These are phyloP conservation scores for Parazoanthus swiftii DNA, from an alignment of 92 coral and sea anemone genomes.

Conservation along the genomic window DNA sequence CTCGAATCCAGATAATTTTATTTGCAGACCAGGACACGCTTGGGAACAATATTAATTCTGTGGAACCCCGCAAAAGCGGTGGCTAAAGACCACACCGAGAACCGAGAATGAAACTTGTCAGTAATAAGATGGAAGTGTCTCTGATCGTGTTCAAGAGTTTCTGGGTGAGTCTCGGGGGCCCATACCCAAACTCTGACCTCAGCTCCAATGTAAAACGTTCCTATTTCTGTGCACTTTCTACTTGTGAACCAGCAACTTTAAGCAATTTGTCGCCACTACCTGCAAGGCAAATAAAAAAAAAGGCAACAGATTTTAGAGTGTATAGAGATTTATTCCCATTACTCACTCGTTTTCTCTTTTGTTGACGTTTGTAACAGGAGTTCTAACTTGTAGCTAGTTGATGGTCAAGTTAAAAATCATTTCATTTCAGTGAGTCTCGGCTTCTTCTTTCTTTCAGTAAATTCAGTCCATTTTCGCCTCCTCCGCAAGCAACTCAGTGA, in stretches of 20 bases:
- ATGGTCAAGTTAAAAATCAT: too few species aligned
- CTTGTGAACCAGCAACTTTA: constrained; percentile 98
- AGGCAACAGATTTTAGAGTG: neutral
- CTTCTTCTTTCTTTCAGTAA: too few species aligned
- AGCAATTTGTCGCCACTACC: constrained; percentile 92
- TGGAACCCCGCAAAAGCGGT: neutral
- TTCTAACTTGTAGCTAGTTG: too few species aligned
- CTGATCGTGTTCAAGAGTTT: neutral
- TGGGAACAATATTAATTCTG: neutral
- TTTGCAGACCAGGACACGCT: neutral
- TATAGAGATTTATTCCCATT: too few species aligned
- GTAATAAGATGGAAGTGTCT: neutral
- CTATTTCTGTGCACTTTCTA: constrained; percentile 91
- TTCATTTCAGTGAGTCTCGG: too few species aligned
- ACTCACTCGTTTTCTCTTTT: neutral
- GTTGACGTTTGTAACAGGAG: too few species aligned
- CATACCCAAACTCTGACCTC: neutral
- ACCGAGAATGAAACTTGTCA: neutral
- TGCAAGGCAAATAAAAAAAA: constrained; percentile 19
- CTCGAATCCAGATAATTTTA: neutral
- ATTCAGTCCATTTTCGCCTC: too few species aligned
- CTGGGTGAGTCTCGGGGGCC: neutral
- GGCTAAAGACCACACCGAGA: neutral
- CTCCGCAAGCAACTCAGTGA: too few species aligned
- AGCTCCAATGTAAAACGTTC: neutral